Evolutionary conservation across 2,797 vertebrate species (phyloP), one percentile per base, ranked within the genome.

Genomic region (Onychomys torridus): DNA sequence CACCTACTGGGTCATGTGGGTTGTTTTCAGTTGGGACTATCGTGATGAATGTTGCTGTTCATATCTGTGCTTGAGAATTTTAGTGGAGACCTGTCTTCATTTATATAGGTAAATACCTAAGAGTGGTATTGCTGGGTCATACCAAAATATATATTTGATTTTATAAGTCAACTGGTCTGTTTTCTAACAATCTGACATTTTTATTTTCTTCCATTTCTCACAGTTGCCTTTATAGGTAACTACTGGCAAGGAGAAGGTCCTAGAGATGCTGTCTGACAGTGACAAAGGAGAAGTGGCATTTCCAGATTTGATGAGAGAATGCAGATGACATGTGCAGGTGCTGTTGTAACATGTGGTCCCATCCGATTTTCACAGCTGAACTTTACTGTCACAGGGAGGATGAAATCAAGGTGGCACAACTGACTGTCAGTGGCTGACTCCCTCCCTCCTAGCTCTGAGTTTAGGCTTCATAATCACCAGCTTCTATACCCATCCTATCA

Each of bases 151-250:
- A 6, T 86, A 19, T 69, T 93, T 95, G 77, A 55, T 61, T 95
- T 95, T 69, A 57, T 71, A 67, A 71, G 43, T 86, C 12, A 73
- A 17, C 5, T 32, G 46, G 81, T 95, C 10, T 57, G 8, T 86
- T 83, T 96, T 92, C 34, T 27, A 76, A 92, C 93, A 76, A 81
- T 84, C 55, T 90, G 46, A 17, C 77, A 37, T 43, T 89, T 89
- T 46, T 77, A 77, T 76, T 92, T 91, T 88, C 59, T 89, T 91
- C 83, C 83, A n/a, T 94, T 77, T 46, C 4, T 82, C 87, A 76
- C 34, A 82, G 75, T 7, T 92, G 5, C 55, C 32, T 88, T 96
- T 25, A 43, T 65, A 32, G 37, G 61, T 93, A 91, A 85, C 46
- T 8, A 49, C 37, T 89, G 75, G 21, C 59, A 84, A 89, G 37